Base-by-base conservation (phyloP, 2,113 vertebrate genomes). In the Rhinoderma darwinii region DNA sequence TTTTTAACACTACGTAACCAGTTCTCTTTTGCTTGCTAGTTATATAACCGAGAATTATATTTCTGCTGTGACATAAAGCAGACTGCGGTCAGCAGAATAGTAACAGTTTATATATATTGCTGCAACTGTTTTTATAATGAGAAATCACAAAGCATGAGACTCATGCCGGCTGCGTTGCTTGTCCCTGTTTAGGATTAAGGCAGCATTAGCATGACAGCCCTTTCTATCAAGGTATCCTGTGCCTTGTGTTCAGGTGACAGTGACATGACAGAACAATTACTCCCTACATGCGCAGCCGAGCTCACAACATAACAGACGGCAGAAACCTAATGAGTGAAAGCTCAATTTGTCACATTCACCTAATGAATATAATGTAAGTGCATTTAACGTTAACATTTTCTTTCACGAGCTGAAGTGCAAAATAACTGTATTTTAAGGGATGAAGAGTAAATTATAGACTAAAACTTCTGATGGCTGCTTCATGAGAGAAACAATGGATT, bases 361-460 rank as follows among this genome's bases (percentile, higher is more conserved):
- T 68, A 70, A 82, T 82, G 80, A 82, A 17, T 68, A n/a, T 9
- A 68, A 68, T 68, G 32, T 15, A 30, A 25, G 41, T 22, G 18
- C 27, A 32, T 82, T 68, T 47, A 68, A 50, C 25, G 44, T 7
- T 54, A 27, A 41, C 30, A 82, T 82, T 68, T 66, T 32, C 25
- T 56, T 80, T 80, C 32, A 25, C 9, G 17, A 37, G 50, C 5
- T 68, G 80, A 68, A 82, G 80, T 47, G 30, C 27, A 50, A 70
- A 82, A 70, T 82, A 44, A 66, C 43, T 22, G 61, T 66, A 68
- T 81, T 61, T 63, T 41, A 7, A n/a, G 25, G 25, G 15, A 30
- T 66, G 79, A 82, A 27, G 18, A 82, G 22, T 44, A 82, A 82
- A 82, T 82, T 44, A 82, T 82, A 82, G 80, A n/a, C 17, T 50